Conservation (phyloP, 2,113 vertebrate species). For the Indicator indicator region DNA sequence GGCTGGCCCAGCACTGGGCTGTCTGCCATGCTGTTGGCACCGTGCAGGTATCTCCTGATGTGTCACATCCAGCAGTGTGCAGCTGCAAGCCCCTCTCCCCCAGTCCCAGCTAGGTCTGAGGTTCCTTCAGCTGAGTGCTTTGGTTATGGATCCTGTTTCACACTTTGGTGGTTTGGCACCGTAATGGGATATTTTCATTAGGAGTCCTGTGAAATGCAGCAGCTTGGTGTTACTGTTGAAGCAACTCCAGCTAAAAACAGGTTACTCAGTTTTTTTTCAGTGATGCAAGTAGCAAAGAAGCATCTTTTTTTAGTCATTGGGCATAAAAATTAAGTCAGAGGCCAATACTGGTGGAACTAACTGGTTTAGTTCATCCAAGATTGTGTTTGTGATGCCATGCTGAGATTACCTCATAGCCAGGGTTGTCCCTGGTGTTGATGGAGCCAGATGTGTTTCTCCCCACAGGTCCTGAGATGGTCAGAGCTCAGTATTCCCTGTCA, state of each 20-base stretch:
- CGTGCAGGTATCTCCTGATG: not conserved
- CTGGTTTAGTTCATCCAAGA: not conserved
- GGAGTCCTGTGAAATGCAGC: not conserved
- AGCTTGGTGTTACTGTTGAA: not conserved
- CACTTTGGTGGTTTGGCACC: not conserved
- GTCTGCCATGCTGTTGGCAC: not conserved
- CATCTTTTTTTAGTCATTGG: not conserved
- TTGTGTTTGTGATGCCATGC: accelerated
- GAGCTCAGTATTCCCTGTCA: accelerated
- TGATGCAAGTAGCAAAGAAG: not conserved
- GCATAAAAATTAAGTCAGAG: not conserved
- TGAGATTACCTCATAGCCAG: not conserved
- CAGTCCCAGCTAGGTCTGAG: not conserved
- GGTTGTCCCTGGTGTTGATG: not conserved
- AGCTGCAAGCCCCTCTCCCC: not conserved
- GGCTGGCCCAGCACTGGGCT: not conserved
- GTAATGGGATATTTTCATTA: not conserved
- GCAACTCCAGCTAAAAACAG: not conserved
- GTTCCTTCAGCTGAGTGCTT: not conserved
- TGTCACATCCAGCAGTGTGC: not conserved
- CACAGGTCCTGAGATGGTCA: accelerated
- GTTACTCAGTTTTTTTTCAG: not conserved
- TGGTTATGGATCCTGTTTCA: not conserved
- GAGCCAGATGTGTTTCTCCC: not conserved
- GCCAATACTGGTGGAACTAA: not conserved